Evolutionary conservation across 2,113 vertebrate species (phyloP), one percentile per base, ranked within the genome.

Genomic region (Rhizomys pruinosus): DNA sequence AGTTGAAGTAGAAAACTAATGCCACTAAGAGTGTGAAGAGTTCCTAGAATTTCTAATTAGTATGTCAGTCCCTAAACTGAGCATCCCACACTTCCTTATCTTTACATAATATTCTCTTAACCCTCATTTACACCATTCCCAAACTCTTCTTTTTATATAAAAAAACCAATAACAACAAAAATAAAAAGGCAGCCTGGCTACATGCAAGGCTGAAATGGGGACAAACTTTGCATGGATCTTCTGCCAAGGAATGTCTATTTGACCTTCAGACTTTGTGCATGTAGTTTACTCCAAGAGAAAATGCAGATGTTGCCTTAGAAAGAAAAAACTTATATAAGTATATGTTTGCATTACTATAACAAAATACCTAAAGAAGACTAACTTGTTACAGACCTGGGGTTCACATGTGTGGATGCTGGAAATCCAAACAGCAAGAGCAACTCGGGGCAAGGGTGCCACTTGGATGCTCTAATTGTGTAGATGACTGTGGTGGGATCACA

Each of bases 1-100:
- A 89, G 66, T 63, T 94, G 94, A 84, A 95, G 87, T 59, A 90
- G 94, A 82, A 95, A 97, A 74, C 25, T 3, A 0, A 63, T 69
- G 42, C 9, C 44, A 11, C 44, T 69, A 37, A 77, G 76, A 92
- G 17, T 10, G 0, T 55, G 2, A 63, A 61, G 73, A 92, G 84
- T 92, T 42, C 17, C n/a, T 0, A 61, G 22, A 3, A 27, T 64
- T 93, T 96, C 91, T 95, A 69, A 61, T 96, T 95, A 59, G 44
- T 52, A 59, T 82, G 76, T 66, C 61, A 57, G 84, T n/a, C 6
- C 61, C 55, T 55, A 34, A 78, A 32, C 39, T 37, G 3, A 2
- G 57, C 23, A 29, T 15, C 44, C 39, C 32, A 84, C 6, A 29
- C 5, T 47, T 88, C 94, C 84, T 80, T 90, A 89, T 57, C 55